Evolutionary conservation across 2,113 vertebrate species (phyloP), one percentile per base, ranked within the genome.

Genomic region (Colinus virginianus): DNA sequence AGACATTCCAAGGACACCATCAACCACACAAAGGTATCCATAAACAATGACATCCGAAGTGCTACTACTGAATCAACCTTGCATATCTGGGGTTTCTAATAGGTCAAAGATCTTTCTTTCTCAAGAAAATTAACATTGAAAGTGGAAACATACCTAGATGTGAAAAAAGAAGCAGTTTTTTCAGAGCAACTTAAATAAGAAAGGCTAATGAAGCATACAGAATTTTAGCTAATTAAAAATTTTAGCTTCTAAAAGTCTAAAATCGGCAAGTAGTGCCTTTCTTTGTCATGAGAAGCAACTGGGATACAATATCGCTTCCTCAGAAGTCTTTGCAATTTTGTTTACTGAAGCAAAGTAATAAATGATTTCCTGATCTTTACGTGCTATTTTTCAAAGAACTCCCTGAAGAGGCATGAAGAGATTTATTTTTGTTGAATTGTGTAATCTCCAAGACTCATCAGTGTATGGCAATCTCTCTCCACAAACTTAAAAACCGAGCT

Each of bases 331-430:
- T 56, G 46, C 25, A 78, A 30, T 32, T 82, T 78, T 76, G 66
- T 72, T 77, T 87, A 89, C 34, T 76, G 53, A 88, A 69, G 51
- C 22, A 51, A 90, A 84, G 32, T 63, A 87, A 81, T 75, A 81
- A 88, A 43, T 21, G 10, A 2, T 72, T 94, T 84, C 81, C 72
- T 87, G 62, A 83, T 79, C 25, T 87, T 72, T 30, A 5, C 23
- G 75, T 38, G 11, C 6, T 19, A 46, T 42, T 63, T 26, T 64
- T 40, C 12, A 40, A 84, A 76, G 43, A 91, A 84, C 10, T 87
- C 51, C 46, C 43, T 51, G 22, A 89, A 75, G 51, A 82, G 46
- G 23, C 5, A 75, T 25, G 34, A 61, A 87, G 13, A 62, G 69
- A 81, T 17, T 84, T 55, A 36, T 49, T 91, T 87, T 76, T 76